Conservation (phyloP, 2,888 invertebrate species). For the Stenoptilia bipunctidactyla region DNA sequence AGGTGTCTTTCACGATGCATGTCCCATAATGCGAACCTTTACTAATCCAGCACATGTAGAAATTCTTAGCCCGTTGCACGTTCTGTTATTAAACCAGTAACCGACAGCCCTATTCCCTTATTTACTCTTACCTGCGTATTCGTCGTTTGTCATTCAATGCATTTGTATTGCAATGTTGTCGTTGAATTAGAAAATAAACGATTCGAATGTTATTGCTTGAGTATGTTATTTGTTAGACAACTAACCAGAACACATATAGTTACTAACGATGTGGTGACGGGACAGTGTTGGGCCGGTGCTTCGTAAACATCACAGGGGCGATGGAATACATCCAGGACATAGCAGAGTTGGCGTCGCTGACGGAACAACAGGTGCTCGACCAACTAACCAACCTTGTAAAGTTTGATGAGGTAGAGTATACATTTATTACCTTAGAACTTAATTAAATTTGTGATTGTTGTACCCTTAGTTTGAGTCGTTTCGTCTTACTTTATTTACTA, state of each 20-base stretch:
- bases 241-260: constrained; percentile 3
- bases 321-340: constrained; percentile 11
- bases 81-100: neutral
- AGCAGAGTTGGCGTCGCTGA: constrained; percentile 12
- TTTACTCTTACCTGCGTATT: neutral
- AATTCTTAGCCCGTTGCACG: neutral
- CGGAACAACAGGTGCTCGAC: constrained; percentile 27
- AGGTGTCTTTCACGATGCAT: neutral
- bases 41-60: neutral
- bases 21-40: neutral
- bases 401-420: constrained; percentile 46
- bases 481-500: too few species aligned
- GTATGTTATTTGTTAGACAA: neutral
- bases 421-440: too few species aligned
- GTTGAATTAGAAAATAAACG: too few species aligned
- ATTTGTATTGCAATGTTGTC: too few species aligned
- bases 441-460: too few species aligned
- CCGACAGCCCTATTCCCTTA: neutral
- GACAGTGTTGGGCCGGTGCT: constrained; percentile 54
- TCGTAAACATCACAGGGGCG: constrained; percentile 38
- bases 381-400: constrained; percentile 34
- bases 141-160: neutral
- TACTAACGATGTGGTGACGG: constrained; percentile 20
- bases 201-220: too few species aligned
- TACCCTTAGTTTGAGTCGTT: too few species aligned